Conservation (phyloP, 2,797 vertebrate genomes). For the Petrocephalus schoutedeni region DNA sequence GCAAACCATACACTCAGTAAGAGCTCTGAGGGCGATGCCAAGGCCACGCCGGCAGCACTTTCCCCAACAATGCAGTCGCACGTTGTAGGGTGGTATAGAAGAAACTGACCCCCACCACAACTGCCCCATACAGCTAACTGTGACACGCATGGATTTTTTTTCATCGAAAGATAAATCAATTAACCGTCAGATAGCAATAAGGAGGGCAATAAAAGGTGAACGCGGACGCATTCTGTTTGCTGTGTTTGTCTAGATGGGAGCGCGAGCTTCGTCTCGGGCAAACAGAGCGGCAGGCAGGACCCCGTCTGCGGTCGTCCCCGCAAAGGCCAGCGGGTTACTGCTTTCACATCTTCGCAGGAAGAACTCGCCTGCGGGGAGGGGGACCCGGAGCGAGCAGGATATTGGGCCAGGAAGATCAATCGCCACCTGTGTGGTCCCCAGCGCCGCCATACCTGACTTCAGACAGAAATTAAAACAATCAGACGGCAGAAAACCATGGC, state of each 20-base stretch:
- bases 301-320: background rate
- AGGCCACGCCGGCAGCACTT: background rate
- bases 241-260: background rate
- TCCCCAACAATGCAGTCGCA: background rate
- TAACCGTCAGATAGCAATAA: conserved; percentile 9
- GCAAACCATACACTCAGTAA: background rate
- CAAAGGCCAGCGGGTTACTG: background rate
- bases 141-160: no score
- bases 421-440: conserved; percentile 23
- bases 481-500: conserved; percentile 3
- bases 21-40: background rate
- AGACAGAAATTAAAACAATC: conserved; percentile 39
- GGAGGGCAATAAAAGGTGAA: background rate
- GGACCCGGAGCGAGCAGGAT: conserved; percentile 10
- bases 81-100: background rate
- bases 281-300: background rate
- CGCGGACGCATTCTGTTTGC: background rate
- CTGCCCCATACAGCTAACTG: background rate
- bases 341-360: background rate
- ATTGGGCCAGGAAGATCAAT: conserved; percentile 14
- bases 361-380: conserved; percentile 22
- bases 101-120: background rate
- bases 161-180: background rate
- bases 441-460: background rate
- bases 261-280: background rate